phyloP scores from a whole-genome alignment of 2,888 invertebrate species.

The Iphiclides podalirius region DNA sequence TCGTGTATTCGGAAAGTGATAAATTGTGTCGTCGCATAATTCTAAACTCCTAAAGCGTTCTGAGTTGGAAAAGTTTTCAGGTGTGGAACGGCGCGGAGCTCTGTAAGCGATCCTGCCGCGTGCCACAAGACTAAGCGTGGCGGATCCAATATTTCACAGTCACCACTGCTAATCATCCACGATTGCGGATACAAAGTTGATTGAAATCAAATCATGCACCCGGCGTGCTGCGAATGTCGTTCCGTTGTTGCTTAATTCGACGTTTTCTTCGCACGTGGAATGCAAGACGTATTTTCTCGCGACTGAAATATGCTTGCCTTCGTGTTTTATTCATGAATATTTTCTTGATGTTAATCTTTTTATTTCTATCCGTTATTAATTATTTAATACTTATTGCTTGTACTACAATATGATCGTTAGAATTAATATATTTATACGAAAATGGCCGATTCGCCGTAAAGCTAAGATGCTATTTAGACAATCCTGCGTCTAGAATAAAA shows the following conservation, averaged over 20 bases:
- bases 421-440: too few relatives aligned
- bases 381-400: too few relatives aligned
- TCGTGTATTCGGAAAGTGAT: too few relatives aligned
- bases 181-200: conserved; percentile 61
- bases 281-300: background rate
- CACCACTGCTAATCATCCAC: conserved; percentile 65
- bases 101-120: conserved; percentile 49
- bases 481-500: too few relatives aligned
- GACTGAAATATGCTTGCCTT: too few relatives aligned
- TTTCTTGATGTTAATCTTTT: too few relatives aligned
- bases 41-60: conserved; percentile 17
- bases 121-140: conserved; percentile 57
- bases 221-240: conserved; percentile 6
- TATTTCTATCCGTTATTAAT: too few relatives aligned
- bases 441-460: too few relatives aligned
- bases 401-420: too few relatives aligned
- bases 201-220: conserved; percentile 43
- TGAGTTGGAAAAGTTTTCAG: conserved; percentile 28
- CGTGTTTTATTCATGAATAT: too few relatives aligned
- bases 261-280: background rate
- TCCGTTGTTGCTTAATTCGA: conserved; percentile 1
- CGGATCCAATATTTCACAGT: conserved; percentile 71
- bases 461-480: too few relatives aligned
- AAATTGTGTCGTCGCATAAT: background rate
- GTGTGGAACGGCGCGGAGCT: conserved; percentile 12